These are phyloP conservation scores for Chelidonichthys spinosus DNA, from an alignment of 2,797 vertebrate genomes.

Conservation along the genomic window DNA sequence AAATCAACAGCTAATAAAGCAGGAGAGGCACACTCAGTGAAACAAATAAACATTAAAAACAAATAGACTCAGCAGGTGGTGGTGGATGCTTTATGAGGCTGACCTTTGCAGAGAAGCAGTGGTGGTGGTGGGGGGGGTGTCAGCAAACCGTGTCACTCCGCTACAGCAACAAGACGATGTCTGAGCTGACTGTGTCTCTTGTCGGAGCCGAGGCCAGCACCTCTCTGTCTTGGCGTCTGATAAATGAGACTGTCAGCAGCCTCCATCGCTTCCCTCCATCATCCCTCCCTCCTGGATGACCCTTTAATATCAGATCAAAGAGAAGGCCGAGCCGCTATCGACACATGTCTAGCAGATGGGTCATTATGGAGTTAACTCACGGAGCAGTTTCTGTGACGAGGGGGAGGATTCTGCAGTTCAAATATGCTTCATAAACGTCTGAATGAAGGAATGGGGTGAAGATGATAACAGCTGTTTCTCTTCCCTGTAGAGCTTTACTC, in stretches of 20 bases:
- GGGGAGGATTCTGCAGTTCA: background rate
- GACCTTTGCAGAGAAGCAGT: conserved; percentile 44
- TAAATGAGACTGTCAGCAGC: conserved; percentile 66
- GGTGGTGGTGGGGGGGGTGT: background rate
- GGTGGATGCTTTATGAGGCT: conserved; percentile 19
- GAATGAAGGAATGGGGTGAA: background rate
- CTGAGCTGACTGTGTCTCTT: conserved; percentile 24
- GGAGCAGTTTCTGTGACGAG: background rate
- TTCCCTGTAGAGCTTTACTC: conserved; percentile 4
- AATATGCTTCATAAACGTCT: background rate
- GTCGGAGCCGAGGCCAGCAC: conserved; percentile 43
- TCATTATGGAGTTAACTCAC: conserved; percentile 20
- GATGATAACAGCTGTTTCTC: background rate
- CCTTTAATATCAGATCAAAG: conserved; percentile 57
- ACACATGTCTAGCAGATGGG: conserved; percentile 26
- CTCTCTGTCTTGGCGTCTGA: conserved; percentile 51
- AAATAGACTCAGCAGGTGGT: conserved; percentile 38
- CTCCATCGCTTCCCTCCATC: conserved; percentile 60
- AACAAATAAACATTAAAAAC: conserved; percentile 32
- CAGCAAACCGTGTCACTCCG: background rate
- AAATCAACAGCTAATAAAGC: conserved; percentile 43
- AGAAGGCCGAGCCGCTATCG: conserved; percentile 30
- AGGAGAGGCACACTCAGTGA: conserved; percentile 53
- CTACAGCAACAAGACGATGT: conserved; percentile 33
- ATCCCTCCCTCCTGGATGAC: conserved; percentile 43